Base-by-base conservation (phyloP, 2,797 vertebrate genomes). In the Rhodeus uyekii region DNA sequence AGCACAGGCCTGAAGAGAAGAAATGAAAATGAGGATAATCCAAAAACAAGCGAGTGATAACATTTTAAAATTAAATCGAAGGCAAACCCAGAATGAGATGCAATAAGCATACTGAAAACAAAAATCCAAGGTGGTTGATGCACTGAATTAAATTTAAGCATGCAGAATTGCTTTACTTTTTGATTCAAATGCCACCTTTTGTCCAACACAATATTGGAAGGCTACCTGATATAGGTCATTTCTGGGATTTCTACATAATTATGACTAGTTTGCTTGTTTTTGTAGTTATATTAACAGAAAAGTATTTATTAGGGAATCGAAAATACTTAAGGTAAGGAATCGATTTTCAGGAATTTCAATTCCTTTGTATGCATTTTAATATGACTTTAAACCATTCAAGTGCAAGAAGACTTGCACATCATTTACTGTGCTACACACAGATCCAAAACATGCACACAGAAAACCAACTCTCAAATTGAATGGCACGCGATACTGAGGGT, bases 1-100 rank as follows among this genome's bases (percentile, higher is more conserved):
- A 92, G 86, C 91, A 89, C 87, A 89, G 90, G 89, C 88, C 97
- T 98, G 8, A 44, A 63, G 24, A 14, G 3, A 63, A 24, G 6
- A 61, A n/a, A 32, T 50, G 44, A 36, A 19, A 32, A 18, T 61
- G 74, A 76, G 38, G 27, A 60, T 13, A 60, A 67, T 22, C 39
- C 14, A 5, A 39, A 38, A 18, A 67, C 36, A 24, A 67, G 64
- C 2, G 1, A 14, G 10, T 13, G 12, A 67, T 67, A 67, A 67
- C 10, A 0, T 29, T 69, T 44, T 39, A 3, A 13, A 42, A 42
- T 34, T 2, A 38, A 61, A 76, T 50, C 14, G 38, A 76, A 44
- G 5, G 5, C 27, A 19, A 44, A 61, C 36, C 4, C 4, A 29
- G 24, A 60, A 38, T 19, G n/a, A 38, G n/a, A 58, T 46, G 19